Percentiles rank a stretch among this genome's conserved stretches.
These are phyloP conservation scores for Ardeotis arabs DNA, from an alignment of 2,113 vertebrate genomes.

Conservation along the genomic window DNA sequence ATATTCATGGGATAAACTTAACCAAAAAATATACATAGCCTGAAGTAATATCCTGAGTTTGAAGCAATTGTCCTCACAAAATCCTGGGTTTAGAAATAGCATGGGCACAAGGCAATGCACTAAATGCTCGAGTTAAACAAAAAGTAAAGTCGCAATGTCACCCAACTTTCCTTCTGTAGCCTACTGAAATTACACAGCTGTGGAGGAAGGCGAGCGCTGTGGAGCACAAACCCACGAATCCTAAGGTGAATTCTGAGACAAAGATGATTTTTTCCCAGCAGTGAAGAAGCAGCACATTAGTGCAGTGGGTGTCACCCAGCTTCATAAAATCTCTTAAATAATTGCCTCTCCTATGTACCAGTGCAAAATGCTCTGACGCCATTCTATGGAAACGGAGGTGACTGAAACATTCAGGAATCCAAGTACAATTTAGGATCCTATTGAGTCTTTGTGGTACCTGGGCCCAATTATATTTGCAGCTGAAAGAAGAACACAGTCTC, in stretches of 20 bases:
- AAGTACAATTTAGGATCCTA: conserved; percentile 25
- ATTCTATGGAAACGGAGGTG: conserved; percentile 4
- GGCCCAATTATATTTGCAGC: conserved; percentile 38
- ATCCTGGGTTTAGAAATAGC: background rate
- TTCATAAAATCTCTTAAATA: conserved; percentile 13
- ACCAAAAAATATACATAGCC: background rate
- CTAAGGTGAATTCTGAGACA: background rate
- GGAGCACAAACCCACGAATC: background rate
- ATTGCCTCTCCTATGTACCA: background rate
- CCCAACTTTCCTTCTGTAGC: background rate
- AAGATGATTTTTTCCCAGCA: background rate
- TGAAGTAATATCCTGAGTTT: background rate
- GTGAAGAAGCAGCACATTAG: background rate
- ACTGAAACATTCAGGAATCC: conserved; percentile 29
- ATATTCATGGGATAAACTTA: background rate
- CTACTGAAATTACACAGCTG: background rate
- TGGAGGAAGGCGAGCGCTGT: background rate
- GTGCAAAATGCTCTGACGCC: background rate
- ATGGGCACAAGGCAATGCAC: background rate
- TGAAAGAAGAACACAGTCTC: conserved; percentile 1
- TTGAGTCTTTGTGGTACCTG: conserved; percentile 45
- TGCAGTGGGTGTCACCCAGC: background rate
- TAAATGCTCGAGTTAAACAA: background rate
- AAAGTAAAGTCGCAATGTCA: background rate
- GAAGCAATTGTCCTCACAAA: background rate